Evolutionary conservation across 2,797 vertebrate genomes (phyloP).

Genomic region (Danio choprae): DNA sequence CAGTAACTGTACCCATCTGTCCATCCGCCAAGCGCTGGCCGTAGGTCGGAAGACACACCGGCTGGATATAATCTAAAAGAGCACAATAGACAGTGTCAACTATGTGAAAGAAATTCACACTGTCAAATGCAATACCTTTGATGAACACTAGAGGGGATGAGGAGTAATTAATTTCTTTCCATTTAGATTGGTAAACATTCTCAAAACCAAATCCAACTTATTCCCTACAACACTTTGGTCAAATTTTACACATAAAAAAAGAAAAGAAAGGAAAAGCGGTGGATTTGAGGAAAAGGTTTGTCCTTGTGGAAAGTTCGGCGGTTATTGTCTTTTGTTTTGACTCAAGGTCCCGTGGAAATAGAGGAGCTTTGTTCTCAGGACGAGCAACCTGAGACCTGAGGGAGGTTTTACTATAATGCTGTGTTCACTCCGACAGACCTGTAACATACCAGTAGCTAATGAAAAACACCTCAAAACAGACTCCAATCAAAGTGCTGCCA

Average conservation of each 20-base stretch:
- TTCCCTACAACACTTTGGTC: not conserved
- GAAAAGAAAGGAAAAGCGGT: constrained; percentile 20
- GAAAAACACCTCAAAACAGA: constrained; percentile 13
- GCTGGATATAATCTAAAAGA: constrained; percentile 86
- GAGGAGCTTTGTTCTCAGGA: constrained; percentile 60
- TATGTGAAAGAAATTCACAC: not conserved
- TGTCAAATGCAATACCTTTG: not conserved
- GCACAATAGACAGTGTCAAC: not conserved
- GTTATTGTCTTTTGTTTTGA: constrained; percentile 53
- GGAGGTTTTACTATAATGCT: constrained; percentile 30
- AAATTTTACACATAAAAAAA: not conserved
- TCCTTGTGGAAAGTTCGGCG: constrained; percentile 43
- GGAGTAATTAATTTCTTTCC: not conserved
- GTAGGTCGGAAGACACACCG: constrained; percentile 86
- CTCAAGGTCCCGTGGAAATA: constrained; percentile 51
- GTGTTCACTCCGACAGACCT: constrained; percentile 27
- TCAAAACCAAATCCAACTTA: not conserved
- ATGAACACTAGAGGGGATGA: not conserved
- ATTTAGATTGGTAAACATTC: not conserved
- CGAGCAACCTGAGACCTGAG: constrained; percentile 61
- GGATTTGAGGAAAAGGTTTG: not conserved
- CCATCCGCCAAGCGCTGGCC: constrained; percentile 86
- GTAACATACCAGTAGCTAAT: not conserved
- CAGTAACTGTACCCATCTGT: constrained; percentile 88
- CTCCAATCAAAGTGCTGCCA: not conserved